phyloP scores from a whole-genome alignment of 2,113 vertebrate species.

The Pelecanoides urinatrix region DNA sequence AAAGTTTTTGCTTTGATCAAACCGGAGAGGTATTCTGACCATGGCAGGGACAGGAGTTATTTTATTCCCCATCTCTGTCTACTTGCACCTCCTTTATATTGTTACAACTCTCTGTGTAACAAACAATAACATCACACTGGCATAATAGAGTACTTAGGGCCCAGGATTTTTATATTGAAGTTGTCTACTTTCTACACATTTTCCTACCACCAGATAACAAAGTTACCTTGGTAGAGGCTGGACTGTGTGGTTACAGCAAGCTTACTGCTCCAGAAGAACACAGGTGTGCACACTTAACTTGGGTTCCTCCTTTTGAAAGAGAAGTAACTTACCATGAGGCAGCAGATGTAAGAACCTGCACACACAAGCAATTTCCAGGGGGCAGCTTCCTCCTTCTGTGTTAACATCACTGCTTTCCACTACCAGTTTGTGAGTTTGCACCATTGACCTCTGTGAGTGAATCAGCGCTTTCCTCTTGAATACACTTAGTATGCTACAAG shows the following conservation, averaged over 20 bases:
- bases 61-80: background rate
- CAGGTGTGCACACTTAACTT: background rate
- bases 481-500: background rate
- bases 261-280: background rate
- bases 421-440: background rate
- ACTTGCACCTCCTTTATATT: background rate
- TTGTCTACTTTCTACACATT: background rate
- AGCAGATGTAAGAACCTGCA: background rate
- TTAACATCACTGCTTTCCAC: background rate
- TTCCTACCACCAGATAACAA: background rate
- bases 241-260: background rate
- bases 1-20: background rate
- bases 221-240: background rate
- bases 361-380: background rate
- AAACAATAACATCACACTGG: background rate
- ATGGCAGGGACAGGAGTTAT: background rate
- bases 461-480: background rate
- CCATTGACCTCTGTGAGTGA: background rate
- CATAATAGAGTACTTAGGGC: background rate
- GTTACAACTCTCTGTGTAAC: background rate
- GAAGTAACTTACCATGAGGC: background rate
- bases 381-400: background rate
- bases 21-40: background rate
- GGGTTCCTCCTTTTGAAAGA: background rate
- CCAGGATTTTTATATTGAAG: background rate